Percentiles rank a stretch among this genome's conserved stretches.
phyloP scores from a whole-genome alignment of 2,113 vertebrate genomes.

The Felis chaus region DNA sequence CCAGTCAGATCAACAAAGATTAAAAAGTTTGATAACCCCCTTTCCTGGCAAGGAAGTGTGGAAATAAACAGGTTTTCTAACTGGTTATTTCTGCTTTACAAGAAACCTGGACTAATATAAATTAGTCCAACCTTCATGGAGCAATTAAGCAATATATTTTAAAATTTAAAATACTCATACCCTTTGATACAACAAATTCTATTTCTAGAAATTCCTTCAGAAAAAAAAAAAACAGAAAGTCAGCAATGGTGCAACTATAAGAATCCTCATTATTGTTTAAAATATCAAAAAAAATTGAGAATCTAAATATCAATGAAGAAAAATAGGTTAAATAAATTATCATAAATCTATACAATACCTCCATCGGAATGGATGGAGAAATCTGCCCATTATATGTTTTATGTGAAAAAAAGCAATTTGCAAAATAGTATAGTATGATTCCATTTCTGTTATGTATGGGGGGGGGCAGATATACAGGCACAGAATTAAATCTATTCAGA shows the following conservation, averaged over 20 bases:
- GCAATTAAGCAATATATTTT: background rate
- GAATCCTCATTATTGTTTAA: background rate
- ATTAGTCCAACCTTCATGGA: background rate
- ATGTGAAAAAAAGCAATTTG: background rate
- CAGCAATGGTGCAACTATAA: background rate
- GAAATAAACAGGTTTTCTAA: background rate
- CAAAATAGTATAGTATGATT: background rate
- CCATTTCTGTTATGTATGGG: background rate
- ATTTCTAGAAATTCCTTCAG: background rate
- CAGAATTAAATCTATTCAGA: background rate
- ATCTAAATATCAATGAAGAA: background rate
- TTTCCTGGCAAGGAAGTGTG: background rate
- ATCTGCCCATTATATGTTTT: background rate
- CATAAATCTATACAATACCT: background rate
- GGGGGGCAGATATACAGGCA: background rate
- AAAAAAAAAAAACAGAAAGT: background rate
- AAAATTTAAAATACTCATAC: background rate
- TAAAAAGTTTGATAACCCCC: background rate
- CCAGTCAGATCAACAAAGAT: background rate
- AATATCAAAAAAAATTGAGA: background rate
- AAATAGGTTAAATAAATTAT: background rate
- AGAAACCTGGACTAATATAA: background rate
- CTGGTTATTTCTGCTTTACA: too few relatives aligned
- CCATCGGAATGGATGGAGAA: background rate
- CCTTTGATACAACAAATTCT: background rate